Percentiles rank a stretch among this genome's conserved stretches.
Conservation (phyloP, 2,113 vertebrate species). For the Tyrannus savana region DNA sequence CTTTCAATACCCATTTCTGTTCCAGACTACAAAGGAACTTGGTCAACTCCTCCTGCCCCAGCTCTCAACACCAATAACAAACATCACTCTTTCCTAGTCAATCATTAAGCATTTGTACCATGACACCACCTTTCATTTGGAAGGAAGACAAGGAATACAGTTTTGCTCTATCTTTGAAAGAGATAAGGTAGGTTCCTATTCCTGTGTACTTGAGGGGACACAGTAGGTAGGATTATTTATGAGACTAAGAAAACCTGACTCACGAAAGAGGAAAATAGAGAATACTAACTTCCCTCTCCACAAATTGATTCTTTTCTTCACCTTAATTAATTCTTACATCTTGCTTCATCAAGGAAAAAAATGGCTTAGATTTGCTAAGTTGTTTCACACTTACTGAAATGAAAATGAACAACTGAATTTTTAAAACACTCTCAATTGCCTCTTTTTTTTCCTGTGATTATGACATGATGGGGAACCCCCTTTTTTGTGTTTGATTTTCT, state of each 20-base stretch:
- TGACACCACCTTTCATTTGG: neutral
- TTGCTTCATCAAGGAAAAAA: neutral
- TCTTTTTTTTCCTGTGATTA: neutral
- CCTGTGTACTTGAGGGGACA: neutral
- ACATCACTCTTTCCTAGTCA: neutral
- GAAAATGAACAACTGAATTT: neutral
- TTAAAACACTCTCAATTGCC: neutral
- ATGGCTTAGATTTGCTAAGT: neutral
- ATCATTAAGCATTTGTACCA: neutral
- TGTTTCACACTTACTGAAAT: neutral
- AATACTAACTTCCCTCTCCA: neutral
- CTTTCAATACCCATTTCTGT: neutral
- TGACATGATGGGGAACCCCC: neutral
- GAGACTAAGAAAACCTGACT: neutral
- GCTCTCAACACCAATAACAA: neutral
- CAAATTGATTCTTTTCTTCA: neutral
- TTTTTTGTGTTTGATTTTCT: neutral
- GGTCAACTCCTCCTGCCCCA: neutral
- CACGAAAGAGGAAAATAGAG: neutral
- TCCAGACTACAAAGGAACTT: neutral
- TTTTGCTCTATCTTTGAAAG: neutral
- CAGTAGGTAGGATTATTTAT: neutral
- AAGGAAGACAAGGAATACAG: neutral
- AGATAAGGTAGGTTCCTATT: neutral
- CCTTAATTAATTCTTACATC: neutral